Evolutionary conservation across 2,888 invertebrate species (phyloP), one percentile per base, ranked within the genome.

Genomic region (Dilophus febrilis): DNA sequence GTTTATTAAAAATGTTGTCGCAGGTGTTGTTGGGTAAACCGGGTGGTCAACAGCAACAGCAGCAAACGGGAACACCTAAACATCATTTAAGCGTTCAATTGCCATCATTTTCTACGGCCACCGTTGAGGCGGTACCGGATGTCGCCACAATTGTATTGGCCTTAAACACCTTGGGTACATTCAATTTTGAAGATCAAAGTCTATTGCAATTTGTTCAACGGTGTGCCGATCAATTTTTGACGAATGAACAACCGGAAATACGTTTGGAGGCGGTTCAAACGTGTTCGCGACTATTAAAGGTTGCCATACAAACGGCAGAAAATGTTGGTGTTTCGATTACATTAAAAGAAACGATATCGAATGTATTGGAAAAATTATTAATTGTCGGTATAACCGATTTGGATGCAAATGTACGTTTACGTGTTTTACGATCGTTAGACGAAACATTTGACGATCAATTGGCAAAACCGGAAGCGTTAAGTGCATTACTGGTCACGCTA

Each of bases 311-410:
- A 43, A 64, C 67, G 43, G 22, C 5, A 6, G 22, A 22, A 6
- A 4, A 22, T 6, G 14, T 27, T 12, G 74, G 74, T 44, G 77
- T 77, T 28, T 84, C 85, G 3, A 80, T 81, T 51, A 88, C 90
- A 0, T 76, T 95, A 0, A 85, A 85, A 29, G 77, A 77, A 48
- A 80, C 92, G 0, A 85, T 97, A 12, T 85, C 90, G 7, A 82
- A 87, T 56, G 94, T 97, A 4, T 70, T 98, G 14, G 80, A 83
- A 38, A 88, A 92, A 56, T 66, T 98, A 29, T 65, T 98, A 2
- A 77, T 86, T 30, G 94, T 94, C 5, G 90, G 92, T 31, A 87
- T 97, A 38, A 94, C 92, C 4, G 97, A 98, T 59, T 80, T 84
- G 56, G 95, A 97, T 59, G 77, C 90, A 31, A 90, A 91, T 59